Conservation (phyloP, 2,888 invertebrate genomes). For the Pemphredon lugubris region DNA sequence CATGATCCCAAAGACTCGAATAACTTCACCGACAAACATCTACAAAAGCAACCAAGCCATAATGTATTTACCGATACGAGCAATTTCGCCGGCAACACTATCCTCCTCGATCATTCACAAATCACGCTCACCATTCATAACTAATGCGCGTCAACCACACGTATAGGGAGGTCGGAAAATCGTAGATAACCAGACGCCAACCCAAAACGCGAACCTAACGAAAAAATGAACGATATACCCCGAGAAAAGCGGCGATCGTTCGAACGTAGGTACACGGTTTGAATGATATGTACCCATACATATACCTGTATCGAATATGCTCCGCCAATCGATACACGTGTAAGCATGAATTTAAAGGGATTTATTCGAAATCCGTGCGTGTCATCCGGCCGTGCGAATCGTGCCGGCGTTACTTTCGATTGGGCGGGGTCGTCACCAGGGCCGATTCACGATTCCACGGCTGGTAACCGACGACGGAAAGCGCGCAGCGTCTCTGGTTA, state of each 20-base stretch:
- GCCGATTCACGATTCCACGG: too few species aligned
- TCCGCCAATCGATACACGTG: conserved; percentile 20
- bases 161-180: conserved; percentile 15
- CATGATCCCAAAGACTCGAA: too few species aligned
- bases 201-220: conserved; percentile 26
- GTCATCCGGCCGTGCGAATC: not conserved
- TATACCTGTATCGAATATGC: conserved; percentile 36
- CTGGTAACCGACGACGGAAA: conserved; percentile 30
- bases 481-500: conserved; percentile 53
- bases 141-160: conserved; percentile 21
- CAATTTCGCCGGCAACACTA: too few species aligned
- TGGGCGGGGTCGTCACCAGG: conserved; percentile 5
- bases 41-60: too few species aligned
- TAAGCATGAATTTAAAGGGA: conserved; percentile 1
- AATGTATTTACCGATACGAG: too few species aligned
- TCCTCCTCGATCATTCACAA: not conserved
- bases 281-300: too few species aligned
- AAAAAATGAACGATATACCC: conserved; percentile 32
- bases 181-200: conserved; percentile 4
- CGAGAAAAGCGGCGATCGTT: too few species aligned
- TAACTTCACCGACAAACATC: too few species aligned
- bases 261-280: too few species aligned
- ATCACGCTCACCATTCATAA: conserved; percentile 21
- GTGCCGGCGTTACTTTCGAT: too few species aligned
- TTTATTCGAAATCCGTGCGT: conserved; percentile 26